phyloP scores from a whole-genome alignment of 1,140 invertebrate species.

The Bactericera cockerelli region DNA sequence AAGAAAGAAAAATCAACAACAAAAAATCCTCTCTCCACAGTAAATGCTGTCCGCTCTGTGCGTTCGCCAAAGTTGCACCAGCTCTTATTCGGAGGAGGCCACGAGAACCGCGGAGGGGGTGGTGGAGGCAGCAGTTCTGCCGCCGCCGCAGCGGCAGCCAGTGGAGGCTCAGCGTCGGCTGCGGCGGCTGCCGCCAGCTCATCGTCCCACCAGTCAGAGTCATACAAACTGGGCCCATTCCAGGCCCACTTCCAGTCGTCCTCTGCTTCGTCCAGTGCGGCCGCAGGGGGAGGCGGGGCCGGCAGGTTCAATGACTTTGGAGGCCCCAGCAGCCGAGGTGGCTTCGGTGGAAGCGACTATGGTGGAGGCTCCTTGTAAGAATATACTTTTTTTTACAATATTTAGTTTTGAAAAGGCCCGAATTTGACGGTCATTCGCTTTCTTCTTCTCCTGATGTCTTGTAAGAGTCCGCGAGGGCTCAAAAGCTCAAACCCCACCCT shows the following conservation, averaged over 20 bases:
- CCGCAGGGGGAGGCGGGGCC: neutral
- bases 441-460: too few species aligned
- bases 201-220: neutral
- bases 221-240: conserved; percentile 3
- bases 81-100: neutral
- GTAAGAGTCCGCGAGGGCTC: too few species aligned
- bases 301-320: conserved; percentile 2
- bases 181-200: neutral
- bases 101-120: neutral
- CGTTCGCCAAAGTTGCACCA: too few species aligned
- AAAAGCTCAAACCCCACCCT: too few species aligned
- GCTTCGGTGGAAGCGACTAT: neutral
- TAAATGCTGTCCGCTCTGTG: too few species aligned
- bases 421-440: too few species aligned
- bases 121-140: neutral
- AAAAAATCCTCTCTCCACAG: too few species aligned
- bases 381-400: too few species aligned
- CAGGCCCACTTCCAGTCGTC: neutral
- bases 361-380: too few species aligned
- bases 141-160: neutral
- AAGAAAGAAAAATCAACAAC: too few species aligned
- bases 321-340: neutral
- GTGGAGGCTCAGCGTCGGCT: neutral
- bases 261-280: neutral
- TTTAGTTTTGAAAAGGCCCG: too few species aligned